These are phyloP conservation scores for Atopsyche davidsoni DNA, from an alignment of 1,140 invertebrate species.

Conservation along the genomic window DNA sequence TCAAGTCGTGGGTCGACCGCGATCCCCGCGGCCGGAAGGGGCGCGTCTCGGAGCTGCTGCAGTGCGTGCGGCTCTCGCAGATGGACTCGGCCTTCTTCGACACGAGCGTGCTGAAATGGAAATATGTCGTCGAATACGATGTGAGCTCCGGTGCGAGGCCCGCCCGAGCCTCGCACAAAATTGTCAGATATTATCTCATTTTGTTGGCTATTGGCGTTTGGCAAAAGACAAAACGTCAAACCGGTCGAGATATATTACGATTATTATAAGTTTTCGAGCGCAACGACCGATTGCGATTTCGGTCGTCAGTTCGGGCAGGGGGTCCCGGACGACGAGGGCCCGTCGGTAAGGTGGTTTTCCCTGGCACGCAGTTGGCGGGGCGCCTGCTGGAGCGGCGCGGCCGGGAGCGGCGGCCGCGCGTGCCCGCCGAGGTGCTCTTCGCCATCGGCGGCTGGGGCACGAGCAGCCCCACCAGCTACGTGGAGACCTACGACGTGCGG, in stretches of 20 bases:
- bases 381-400: no score
- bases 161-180: no score
- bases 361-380: no score
- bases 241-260: no score
- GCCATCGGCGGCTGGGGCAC: constrained; percentile 76
- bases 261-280: constrained; percentile 34
- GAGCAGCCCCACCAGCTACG: constrained; percentile 66
- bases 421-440: constrained; percentile 64
- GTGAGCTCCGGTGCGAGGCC: constrained; percentile 34
- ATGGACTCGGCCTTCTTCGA: no score
- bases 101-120: constrained; percentile 6
- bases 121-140: constrained; percentile 54
- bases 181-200: no score
- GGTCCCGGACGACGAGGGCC: no score
- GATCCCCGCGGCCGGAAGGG: constrained; percentile 57
- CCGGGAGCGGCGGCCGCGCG: constrained; percentile 58
- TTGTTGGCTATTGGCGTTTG: no score
- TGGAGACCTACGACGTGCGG: constrained; percentile 66
- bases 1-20: constrained; percentile 52
- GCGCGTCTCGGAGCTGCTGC: constrained; percentile 67
- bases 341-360: no score
- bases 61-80: constrained; percentile 73
- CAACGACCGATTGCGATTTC: constrained; percentile 61
- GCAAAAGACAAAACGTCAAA: no score
- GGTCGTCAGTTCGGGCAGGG: constrained; percentile 76